Evolutionary conservation across 2,888 invertebrate species (phyloP), one percentile per base, ranked within the genome.

Genomic region (Cephalotes varians): DNA sequence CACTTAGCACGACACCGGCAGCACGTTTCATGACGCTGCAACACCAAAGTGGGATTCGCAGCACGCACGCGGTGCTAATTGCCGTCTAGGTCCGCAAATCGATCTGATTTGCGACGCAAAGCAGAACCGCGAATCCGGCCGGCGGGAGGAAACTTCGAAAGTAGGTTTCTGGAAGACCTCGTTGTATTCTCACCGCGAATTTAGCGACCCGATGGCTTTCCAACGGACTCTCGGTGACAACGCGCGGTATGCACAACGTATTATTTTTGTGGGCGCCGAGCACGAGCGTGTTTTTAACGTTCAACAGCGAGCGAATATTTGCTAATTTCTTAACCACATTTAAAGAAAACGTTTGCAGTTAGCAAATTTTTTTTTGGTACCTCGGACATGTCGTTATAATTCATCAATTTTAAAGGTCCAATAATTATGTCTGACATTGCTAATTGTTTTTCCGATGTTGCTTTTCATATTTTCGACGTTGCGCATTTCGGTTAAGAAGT

Each of bases 1-100:
- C 54, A 77, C 25, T 79, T 79, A 79, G 72, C 77, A 71, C 72
- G 21, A 12, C 18, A 44, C 31, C 73, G 7, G 56, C 9, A 21
- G 71, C 77, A 79, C 73, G 34, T 79, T 76, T 47, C 72, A 44
- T 34, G 73, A 71, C 72, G 34, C 56, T 79, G 73, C 72, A 56
- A 44, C 44, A 54, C 71, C 44, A 12, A 71, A 56, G 18, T 44
- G 37, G 40, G 31, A 77, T 77, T 56, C 72, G 44, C 44, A 44
- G 77, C 77, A 79, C 77, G 77, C 72, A 77, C 56, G 56, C 77
- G 44, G 77, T 79, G 77, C 77, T 79, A 79, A 79, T 79, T 79
- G 77, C 25, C 44, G 21, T 18, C 72, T 56, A 56, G 77, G 72
- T 58, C 56, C 71, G 72, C 56, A 79, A 79, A 79, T 79, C 77